Conservation (phyloP, 2,113 vertebrate genomes). For the Epinephelus cyanopodus region DNA sequence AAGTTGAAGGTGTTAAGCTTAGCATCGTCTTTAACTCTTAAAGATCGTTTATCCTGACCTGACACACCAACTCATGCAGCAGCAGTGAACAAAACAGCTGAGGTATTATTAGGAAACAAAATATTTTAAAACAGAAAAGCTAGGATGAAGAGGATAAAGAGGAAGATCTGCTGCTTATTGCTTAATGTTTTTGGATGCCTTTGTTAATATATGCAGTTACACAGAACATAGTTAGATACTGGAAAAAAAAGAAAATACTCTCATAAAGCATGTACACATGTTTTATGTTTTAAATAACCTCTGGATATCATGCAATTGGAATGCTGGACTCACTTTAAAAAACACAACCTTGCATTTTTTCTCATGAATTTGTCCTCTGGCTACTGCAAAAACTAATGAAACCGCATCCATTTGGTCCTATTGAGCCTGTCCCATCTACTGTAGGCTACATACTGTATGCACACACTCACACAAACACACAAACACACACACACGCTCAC, state of each 20-base stretch:
- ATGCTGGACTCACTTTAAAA: neutral
- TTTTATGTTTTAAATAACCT: conserved; percentile 4
- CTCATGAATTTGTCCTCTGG: conserved; percentile 26
- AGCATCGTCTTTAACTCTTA: neutral
- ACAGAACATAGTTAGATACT: neutral
- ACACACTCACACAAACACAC: conserved; percentile 20
- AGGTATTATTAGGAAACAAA: neutral
- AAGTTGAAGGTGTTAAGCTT: neutral
- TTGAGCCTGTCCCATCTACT: conserved; percentile 10
- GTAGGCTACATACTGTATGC: conserved; percentile 17
- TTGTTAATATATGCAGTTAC: neutral
- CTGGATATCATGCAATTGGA: neutral
- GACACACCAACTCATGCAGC: neutral
- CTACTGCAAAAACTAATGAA: conserved; percentile 39
- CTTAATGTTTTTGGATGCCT: neutral
- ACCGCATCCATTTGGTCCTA: neutral
- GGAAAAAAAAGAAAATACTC: neutral
- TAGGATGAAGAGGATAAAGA: neutral
- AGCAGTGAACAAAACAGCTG: neutral
- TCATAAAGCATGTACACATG: neutral
- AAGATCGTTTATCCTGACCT: neutral
- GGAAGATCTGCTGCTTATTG: neutral
- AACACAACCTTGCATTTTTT: conserved; percentile 4
- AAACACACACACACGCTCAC: conserved; percentile 19
- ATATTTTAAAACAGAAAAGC: neutral